A percentile compares a stretch with the other conserved stretches of the same genome.
phyloP scores from a whole-genome alignment of 2,797 vertebrate species.

The Leptatherina wallacei region DNA sequence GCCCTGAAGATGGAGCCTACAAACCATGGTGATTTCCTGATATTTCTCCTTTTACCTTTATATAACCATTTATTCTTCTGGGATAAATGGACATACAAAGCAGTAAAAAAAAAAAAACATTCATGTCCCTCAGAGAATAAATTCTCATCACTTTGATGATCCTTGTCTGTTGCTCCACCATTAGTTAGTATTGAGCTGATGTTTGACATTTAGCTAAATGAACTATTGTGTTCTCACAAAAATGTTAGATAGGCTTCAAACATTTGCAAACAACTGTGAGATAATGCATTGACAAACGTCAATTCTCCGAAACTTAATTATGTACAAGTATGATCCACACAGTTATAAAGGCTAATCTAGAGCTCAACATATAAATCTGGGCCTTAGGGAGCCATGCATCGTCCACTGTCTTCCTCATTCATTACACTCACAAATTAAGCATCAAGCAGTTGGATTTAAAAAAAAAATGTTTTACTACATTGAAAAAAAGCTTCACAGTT shows the following conservation, averaged over 20 bases:
- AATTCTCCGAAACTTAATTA: neutral
- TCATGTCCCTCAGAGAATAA: neutral
- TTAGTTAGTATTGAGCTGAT: neutral
- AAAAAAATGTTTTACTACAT: neutral
- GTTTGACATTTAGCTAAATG: neutral
- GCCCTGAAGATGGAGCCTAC: neutral
- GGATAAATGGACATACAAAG: neutral
- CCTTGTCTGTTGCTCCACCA: neutral
- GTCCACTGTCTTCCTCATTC: constrained; percentile 4
- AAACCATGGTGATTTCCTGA: neutral
- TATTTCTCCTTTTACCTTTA: neutral
- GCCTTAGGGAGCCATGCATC: constrained; percentile 5
- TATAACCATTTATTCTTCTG: neutral
- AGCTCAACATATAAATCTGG: constrained; percentile 1
- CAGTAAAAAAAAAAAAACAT: too few species aligned
- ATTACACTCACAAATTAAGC: constrained; percentile 14
- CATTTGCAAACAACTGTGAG: neutral
- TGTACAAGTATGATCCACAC: constrained; percentile 4
- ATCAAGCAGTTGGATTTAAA: neutral
- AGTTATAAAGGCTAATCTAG: constrained; percentile 14
- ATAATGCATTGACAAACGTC: neutral
- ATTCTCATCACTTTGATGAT: neutral
- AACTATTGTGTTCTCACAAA: neutral
- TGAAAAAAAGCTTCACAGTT: neutral
- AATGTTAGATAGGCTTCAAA: neutral